Evolutionary conservation across 2,113 vertebrate genomes (phyloP), one percentile per base, ranked within the genome.

Genomic region (Helogale parvula): DNA sequence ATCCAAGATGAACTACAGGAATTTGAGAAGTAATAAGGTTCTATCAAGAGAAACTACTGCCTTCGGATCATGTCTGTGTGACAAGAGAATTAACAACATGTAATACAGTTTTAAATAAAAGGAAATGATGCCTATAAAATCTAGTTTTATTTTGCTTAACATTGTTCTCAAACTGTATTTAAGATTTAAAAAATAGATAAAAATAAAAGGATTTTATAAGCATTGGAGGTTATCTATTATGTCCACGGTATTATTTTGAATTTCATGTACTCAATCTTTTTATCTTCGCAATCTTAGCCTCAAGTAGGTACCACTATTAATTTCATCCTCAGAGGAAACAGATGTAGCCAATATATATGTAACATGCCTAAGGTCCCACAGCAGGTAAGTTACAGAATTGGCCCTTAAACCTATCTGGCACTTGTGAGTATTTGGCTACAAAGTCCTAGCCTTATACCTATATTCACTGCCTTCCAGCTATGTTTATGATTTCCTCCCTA

Each of bases 401-500:
- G 13, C 31, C n/a, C 31, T 63, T 92, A 69, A 81, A 45, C 21
- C 16, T 47, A 31, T 31, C 41, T 31, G 27, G 41, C 29, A 47
- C 74, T 77, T 90, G 8, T n/a, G 14, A 57, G 31, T 94, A 17
- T 21, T 27, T 79, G 72, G 21, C 50, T 50, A 65, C 14, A 84
- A 92, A 74, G 14, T 29, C 31, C 89, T 57, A 21, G 1, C 16
- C 69, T 96, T 52, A 52, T 4, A 21, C 7, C 25, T 54, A 5
- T 4, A 65, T 17, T 27, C 89, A 93, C 57, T 81, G 54, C 57
- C 80, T 87, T 93, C 54, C 65, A 82, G 69, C 38, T 89, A 17
- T 74, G 65, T 90, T 97, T 95, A 97, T 90, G 19, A 63, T 81
- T 66, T 92, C 7, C n/a, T 77, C 60, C 87, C 72, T 76, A 65